Conservation (phyloP, 2,113 vertebrate genomes). For the Daphoenositta chrysoptera region DNA sequence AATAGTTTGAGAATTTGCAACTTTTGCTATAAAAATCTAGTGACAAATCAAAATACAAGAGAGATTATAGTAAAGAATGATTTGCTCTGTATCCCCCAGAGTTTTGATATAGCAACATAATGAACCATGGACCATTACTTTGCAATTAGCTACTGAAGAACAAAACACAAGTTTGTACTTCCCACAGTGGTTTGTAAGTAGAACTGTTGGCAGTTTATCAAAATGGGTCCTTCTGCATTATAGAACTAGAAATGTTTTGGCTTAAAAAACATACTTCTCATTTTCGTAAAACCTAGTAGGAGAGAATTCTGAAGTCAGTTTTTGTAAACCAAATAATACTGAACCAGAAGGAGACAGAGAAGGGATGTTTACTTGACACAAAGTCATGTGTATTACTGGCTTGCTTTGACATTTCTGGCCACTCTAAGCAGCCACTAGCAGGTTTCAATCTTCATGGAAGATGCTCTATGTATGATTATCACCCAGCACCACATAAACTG, state of each 20-base stretch:
- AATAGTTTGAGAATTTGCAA: not conserved
- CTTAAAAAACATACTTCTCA: not conserved
- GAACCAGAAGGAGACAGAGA: not conserved
- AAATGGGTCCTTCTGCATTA: not conserved
- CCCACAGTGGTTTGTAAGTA: not conserved
- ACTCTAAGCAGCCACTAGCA: not conserved
- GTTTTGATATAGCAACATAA: not conserved
- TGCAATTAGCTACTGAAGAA: not conserved
- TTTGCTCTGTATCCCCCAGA: not conserved
- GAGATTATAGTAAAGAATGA: not conserved
- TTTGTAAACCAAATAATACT: not conserved
- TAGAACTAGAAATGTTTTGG: not conserved
- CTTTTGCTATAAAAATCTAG: not conserved
- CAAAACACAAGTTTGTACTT: not conserved
- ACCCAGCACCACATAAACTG: not conserved
- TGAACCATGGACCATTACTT: not conserved
- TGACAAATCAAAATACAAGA: not conserved
- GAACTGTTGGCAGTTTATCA: not conserved
- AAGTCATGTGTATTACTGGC: not conserved
- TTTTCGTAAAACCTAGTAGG: not conserved
- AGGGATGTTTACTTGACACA: not conserved
- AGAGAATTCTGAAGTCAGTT: not conserved
- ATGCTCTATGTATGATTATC: not conserved
- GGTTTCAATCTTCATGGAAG: not conserved
- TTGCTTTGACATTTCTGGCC: not conserved